Conservation (phyloP, 2,888 invertebrate species). For the Lycophotia porphyrea region DNA sequence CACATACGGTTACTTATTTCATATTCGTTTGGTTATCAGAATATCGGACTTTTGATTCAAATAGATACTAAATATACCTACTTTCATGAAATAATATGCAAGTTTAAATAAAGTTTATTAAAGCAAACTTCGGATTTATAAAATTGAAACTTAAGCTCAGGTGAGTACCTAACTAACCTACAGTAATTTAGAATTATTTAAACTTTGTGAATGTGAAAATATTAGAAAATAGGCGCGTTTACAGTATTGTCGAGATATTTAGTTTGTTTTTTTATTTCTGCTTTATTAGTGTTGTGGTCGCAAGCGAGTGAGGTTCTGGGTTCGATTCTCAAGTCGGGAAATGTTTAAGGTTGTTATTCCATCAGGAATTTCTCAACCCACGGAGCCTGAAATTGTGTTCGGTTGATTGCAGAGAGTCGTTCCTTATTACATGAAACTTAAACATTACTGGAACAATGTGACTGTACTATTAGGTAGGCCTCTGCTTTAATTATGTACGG, state of each 20-base stretch:
- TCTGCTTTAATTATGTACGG: not conserved
- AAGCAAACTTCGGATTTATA: not conserved
- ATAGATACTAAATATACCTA: not conserved
- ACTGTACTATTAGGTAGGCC: not conserved
- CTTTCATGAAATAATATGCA: not conserved
- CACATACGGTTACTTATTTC: not conserved
- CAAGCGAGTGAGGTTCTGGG: not conserved
- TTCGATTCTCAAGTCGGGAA: not conserved
- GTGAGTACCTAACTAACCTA: slow-evolving; percentile 2
- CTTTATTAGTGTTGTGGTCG: not conserved
- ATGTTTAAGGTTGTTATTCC: not conserved
- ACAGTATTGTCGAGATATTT: not conserved
- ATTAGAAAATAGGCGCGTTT: not conserved
- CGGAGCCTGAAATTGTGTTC: not conserved
- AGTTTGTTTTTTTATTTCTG: not conserved
- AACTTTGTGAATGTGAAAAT: not conserved
- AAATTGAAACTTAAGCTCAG: not conserved
- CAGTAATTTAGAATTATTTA: not conserved
- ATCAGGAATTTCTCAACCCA: not conserved
- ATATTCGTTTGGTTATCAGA: not conserved
- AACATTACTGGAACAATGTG: not conserved
- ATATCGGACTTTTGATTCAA: not conserved
- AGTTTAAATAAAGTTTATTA: not conserved
- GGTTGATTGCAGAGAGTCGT: not conserved
- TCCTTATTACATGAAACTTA: not conserved